A percentile compares a stretch with the other conserved stretches of the same genome.
Conservation (phyloP, 1,140 invertebrate genomes). For the Zeugodacus cucurbitae region DNA sequence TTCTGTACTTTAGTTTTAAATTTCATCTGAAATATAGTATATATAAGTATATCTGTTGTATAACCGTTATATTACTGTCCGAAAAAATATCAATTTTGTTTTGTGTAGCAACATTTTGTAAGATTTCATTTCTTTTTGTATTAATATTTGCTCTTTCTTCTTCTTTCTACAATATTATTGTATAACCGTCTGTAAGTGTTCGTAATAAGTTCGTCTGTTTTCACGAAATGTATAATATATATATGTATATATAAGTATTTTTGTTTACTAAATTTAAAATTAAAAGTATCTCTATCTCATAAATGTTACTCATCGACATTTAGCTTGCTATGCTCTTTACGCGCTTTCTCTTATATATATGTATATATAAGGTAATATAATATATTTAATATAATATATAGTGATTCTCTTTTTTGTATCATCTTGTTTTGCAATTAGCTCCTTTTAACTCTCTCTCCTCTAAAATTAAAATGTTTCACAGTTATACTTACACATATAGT, state of each 20-base stretch:
- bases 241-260: neutral
- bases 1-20: conserved; percentile 48
- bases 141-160: neutral
- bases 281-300: conserved; percentile 12
- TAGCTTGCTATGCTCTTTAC: neutral
- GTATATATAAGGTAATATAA: neutral
- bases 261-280: conserved; percentile 28
- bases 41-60: conserved; percentile 17
- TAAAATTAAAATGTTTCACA: conserved; percentile 31
- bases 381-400: conserved; percentile 28
- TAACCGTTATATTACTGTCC: conserved; percentile 23
- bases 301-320: conserved; percentile 21
- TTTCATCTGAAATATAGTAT: conserved; percentile 40
- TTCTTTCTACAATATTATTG: neutral
- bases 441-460: conserved; percentile 31
- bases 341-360: neutral
- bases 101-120: conserved; percentile 5
- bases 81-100: conserved; percentile 6
- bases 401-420: conserved; percentile 21
- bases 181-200: neutral
- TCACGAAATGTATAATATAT: conserved; percentile 11
- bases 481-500: conserved; percentile 17
- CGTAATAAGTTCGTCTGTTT: neutral
- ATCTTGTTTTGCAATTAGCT: conserved; percentile 23
- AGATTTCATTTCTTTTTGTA: neutral